Evolutionary conservation across 2,797 vertebrate genomes (phyloP), one percentile per base, ranked within the genome.

Genomic region (Psittacula derbiana): DNA sequence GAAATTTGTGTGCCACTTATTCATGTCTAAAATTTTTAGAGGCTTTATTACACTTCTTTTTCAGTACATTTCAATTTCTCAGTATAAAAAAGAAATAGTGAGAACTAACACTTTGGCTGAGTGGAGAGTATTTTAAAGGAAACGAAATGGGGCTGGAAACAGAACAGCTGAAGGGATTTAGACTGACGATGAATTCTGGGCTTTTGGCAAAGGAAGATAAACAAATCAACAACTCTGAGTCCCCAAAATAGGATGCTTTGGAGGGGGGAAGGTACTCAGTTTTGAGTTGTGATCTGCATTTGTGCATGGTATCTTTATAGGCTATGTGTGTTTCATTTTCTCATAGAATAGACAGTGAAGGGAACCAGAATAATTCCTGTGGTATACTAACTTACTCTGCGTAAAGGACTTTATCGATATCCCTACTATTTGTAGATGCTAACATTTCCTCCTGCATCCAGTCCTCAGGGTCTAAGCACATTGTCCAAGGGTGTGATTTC

Each of bases 21-120:
- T 84, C 40, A 66, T 50, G 25, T 52, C 64, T 71, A 50, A 90
- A 89, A 80, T 86, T 71, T 91, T 93, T 36, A n/a, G 10, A 23
- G 46, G 75, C 66, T n/a, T 92, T 94, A 79, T 94, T 95, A 66
- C 67, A 75, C 66, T 44, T 84, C 49, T 85, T 89, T 87, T 79
- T 70, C 86, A 95, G 69, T 87, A 46, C 1, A 2, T 67, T 89
- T 88, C 76, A 76, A 57, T 78, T 87, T 89, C 43, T 88, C 33
- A 7, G 40, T 74, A 11, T 49, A 49, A 92, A 64, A 67, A 86
- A 55, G 28, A 19, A 65, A 40, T 5, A 15, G 25, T 85, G 52
- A 93, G 91, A 96, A 74, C 61, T 90, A 81, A 89, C 57, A 43
- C 53, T 88, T 92, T 70, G 57, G 18, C 64, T 86, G 82, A 87